Evolutionary conservation across 2,113 vertebrate species (phyloP).

Genomic region (Sinocyclocheilus maitianheensis): DNA sequence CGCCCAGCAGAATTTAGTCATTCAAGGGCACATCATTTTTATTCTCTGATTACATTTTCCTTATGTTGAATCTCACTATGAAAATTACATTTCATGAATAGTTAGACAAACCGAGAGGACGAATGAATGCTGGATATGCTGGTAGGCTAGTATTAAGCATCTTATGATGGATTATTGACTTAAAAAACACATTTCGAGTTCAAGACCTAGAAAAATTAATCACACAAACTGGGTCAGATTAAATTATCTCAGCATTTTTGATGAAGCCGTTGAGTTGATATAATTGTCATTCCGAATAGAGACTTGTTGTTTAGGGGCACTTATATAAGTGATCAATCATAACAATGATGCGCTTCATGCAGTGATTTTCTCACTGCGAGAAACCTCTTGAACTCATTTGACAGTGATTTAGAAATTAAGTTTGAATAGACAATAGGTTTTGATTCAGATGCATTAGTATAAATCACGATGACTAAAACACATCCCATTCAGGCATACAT

Average conservation of each 20-base stretch:
- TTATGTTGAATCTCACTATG: constrained; percentile 4
- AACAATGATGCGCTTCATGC: constrained; percentile 28
- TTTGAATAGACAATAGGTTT: constrained; percentile 29
- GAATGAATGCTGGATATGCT: not conserved
- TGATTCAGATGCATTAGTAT: constrained; percentile 1
- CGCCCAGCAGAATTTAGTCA: constrained; percentile 12
- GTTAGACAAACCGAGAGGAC: not conserved
- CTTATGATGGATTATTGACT: constrained; percentile 32
- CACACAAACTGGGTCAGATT: constrained; percentile 39
- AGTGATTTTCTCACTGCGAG: constrained; percentile 5
- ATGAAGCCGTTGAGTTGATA: constrained; percentile 17
- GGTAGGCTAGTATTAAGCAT: constrained; percentile 18
- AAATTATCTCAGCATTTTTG: constrained; percentile 34
- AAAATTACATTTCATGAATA: not conserved
- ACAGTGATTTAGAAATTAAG: constrained; percentile 14
- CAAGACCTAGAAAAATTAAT: constrained; percentile 28
- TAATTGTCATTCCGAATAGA: constrained; percentile 27
- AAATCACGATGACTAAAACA: not conserved
- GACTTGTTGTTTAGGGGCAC: constrained; percentile 10
- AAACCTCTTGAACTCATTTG: constrained; percentile 38
- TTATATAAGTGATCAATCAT: constrained; percentile 38
- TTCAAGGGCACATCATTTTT: constrained; percentile 8
- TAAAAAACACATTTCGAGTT: not conserved
- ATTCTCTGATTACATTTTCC: not conserved
- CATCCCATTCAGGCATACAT: not conserved